phyloP scores from a whole-genome alignment of 2,888 invertebrate species.

The Suillia variegata region DNA sequence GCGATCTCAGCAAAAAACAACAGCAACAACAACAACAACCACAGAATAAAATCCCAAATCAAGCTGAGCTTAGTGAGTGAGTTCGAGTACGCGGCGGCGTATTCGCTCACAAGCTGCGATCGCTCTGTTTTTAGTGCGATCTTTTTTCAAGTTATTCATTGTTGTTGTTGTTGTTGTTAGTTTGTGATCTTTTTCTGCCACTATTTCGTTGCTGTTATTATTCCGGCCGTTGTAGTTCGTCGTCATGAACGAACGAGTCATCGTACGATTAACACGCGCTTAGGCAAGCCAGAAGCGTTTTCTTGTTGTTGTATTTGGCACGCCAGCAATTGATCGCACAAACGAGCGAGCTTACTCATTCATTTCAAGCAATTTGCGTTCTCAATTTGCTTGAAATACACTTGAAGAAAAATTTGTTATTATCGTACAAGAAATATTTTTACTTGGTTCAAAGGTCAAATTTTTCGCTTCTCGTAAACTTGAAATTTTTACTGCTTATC shows the following conservation, averaged over 20 bases:
- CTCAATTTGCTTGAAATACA: no score
- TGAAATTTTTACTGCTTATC: no score
- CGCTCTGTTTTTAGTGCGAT: not conserved
- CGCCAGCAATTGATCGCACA: not conserved
- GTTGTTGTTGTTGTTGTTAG: not conserved
- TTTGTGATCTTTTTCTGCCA: not conserved
- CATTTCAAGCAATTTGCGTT: no score
- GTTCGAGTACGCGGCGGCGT: no score
- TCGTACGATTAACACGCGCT: slow-evolving; percentile 42
- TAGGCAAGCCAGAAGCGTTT: not conserved
- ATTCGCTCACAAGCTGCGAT: no score
- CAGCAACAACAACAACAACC: not conserved
- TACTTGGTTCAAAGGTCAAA: no score
- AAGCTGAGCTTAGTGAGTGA: not conserved
- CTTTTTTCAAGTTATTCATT: not conserved
- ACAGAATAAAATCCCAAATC: not conserved
- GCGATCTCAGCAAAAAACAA: not conserved
- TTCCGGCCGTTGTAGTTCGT: slow-evolving; percentile 27
- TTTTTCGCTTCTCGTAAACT: no score
- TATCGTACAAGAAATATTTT: no score
- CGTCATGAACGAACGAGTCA: slow-evolving; percentile 41
- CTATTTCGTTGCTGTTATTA: slow-evolving; percentile 7
- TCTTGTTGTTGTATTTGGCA: not conserved
- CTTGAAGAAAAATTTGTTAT: no score
- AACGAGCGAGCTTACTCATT: no score